A percentile compares a stretch with the other conserved stretches of the same genome.
phyloP scores from a whole-genome alignment of 2,888 invertebrate genomes.

The Pantelozetes paolii region DNA sequence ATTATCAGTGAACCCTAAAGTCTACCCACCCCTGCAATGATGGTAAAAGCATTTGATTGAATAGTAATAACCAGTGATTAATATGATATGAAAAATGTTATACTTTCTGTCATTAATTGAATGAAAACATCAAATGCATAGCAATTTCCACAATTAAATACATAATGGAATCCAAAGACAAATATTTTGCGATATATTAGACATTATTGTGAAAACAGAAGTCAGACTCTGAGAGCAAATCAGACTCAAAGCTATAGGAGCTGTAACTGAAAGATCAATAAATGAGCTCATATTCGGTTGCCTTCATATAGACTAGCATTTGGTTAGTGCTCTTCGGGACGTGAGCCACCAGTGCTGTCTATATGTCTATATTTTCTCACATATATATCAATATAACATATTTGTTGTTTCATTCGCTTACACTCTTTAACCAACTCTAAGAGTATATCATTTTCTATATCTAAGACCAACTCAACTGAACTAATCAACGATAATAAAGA shows the following conservation, averaged over 20 bases:
- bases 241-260: not conserved
- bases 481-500: slow-evolving; percentile 16
- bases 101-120: too few relatives aligned
- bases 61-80: too few relatives aligned
- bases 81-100: too few relatives aligned
- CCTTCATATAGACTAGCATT: slow-evolving; percentile 8
- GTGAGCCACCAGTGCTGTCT: slow-evolving; percentile 1
- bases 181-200: slow-evolving; percentile 14
- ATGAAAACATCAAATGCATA: too few relatives aligned
- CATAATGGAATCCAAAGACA: too few relatives aligned
- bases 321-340: not conserved
- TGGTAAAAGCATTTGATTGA: too few relatives aligned
- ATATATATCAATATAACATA: slow-evolving; percentile 7
- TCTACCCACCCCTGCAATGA: too few relatives aligned
- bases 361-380: too few relatives aligned
- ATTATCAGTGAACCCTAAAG: too few relatives aligned
- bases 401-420: not conserved
- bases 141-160: too few relatives aligned
- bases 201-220: too few relatives aligned
- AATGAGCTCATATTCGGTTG: slow-evolving; percentile 13
- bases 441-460: slow-evolving; percentile 1
- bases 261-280: not conserved
- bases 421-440: not conserved
- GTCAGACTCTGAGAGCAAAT: slow-evolving; percentile 7
- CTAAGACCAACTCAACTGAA: slow-evolving; percentile 13